Percentiles rank a stretch among this genome's conserved stretches.
Evolutionary conservation across 2,797 vertebrate species (phyloP).

Genomic region (Steatocranus sp.): DNA sequence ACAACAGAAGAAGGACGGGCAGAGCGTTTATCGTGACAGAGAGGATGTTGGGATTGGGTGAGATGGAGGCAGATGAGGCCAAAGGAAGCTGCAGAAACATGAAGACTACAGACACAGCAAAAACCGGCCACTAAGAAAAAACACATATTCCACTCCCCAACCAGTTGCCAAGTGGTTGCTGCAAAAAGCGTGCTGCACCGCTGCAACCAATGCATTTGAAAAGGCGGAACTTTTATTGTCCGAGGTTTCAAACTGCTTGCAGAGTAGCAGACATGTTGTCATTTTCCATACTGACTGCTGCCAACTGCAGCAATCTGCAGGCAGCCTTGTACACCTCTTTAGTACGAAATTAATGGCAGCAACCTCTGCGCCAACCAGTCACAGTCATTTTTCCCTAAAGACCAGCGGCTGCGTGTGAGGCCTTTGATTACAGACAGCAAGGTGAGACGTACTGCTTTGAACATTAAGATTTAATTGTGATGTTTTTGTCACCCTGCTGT

Average conservation of each 20-base stretch:
- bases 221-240: accelerated
- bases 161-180: background rate
- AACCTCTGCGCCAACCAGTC: accelerated
- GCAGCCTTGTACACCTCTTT: background rate
- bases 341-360: background rate
- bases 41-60: background rate
- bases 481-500: background rate
- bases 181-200: background rate
- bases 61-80: background rate
- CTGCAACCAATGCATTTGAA: background rate
- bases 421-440: background rate
- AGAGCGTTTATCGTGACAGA: background rate
- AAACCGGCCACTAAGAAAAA: background rate
- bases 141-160: background rate
- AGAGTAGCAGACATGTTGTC: background rate
- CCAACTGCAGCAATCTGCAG: background rate
- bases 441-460: background rate
- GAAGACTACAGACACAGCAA: background rate
- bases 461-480: background rate
- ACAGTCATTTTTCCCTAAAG: background rate
- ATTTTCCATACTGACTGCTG: background rate
- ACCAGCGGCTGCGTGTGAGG: background rate
- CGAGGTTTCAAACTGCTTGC: accelerated
- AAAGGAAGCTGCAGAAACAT: background rate
- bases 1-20: background rate